Conservation (phyloP, 2,888 invertebrate genomes). For the Stenoptilia bipunctidactyla region DNA sequence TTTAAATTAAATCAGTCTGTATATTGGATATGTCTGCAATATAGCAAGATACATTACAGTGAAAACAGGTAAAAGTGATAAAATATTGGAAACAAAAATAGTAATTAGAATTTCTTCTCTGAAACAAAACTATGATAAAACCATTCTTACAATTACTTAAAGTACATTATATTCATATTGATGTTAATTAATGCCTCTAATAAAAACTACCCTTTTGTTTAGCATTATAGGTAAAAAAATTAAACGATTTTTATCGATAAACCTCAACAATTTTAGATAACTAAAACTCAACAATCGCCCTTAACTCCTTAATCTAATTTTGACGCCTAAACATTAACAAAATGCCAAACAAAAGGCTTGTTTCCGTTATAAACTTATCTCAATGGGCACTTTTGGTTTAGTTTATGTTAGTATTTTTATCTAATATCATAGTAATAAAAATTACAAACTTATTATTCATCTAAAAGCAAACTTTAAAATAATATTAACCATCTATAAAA, state of each 20-base stretch:
- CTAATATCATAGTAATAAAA: constrained; percentile 64
- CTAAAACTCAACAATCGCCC: constrained; percentile 63
- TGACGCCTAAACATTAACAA: constrained; percentile 67
- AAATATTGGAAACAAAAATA: constrained; percentile 71
- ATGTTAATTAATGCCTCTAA: constrained; percentile 69
- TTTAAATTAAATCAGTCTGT: constrained; percentile 65
- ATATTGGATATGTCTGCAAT: constrained; percentile 73
- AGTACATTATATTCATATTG: constrained; percentile 60
- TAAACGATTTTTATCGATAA: constrained; percentile 51
- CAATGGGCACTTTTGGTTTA: constrained; percentile 74
- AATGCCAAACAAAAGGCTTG: constrained; percentile 63
- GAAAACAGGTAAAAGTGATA: constrained; percentile 68
- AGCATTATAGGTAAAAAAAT: constrained; percentile 54
- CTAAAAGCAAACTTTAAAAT: constrained; percentile 66
- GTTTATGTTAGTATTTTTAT: constrained; percentile 65
- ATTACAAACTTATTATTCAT: constrained; percentile 62
- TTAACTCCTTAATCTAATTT: constrained; percentile 68
- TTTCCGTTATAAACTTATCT: constrained; percentile 64
- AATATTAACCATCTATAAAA: constrained; percentile 64
- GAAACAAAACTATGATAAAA: constrained; percentile 69
- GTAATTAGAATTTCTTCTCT: constrained; percentile 68
- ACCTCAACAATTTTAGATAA: constrained; percentile 67
- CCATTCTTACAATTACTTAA: constrained; percentile 65
- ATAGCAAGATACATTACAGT: constrained; percentile 71
- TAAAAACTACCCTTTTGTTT: constrained; percentile 60